phyloP scores from a whole-genome alignment of 2,113 vertebrate genomes.

The Turnix velox region DNA sequence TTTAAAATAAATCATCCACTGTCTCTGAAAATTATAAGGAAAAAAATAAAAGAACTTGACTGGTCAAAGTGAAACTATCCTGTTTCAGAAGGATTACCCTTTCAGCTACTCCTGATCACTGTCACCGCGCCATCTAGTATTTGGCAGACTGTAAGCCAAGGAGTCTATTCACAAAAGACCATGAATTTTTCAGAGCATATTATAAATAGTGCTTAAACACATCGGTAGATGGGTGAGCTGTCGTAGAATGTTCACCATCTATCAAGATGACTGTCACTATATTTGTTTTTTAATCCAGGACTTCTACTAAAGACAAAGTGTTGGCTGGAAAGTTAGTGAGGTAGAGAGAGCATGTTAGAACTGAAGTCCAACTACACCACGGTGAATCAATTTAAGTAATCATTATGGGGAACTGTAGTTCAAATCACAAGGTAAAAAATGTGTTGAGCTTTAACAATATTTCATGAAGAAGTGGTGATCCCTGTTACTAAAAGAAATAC shows the following conservation, averaged over 20 bases:
- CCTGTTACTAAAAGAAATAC: background rate
- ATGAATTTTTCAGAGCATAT: background rate
- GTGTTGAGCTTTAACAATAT: background rate
- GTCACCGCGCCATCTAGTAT: background rate
- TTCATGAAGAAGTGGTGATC: background rate
- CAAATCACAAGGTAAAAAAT: background rate
- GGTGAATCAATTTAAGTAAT: background rate
- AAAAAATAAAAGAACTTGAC: background rate
- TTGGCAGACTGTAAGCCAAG: background rate
- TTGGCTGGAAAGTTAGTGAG: background rate
- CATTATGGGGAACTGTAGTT: background rate
- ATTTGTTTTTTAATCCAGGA: background rate
- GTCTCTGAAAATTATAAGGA: background rate
- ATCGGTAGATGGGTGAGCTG: background rate
- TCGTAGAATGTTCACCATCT: background rate
- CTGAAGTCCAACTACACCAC: background rate
- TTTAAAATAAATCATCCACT: constrained; percentile 10
- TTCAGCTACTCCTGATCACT: background rate
- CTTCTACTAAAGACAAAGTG: background rate
- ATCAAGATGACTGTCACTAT: background rate
- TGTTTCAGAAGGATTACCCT: background rate
- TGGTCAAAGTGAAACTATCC: background rate
- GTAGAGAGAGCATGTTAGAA: background rate
- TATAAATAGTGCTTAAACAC: background rate
- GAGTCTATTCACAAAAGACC: background rate